These are phyloP conservation scores for Lasius fuliginosus DNA, from an alignment of 2,888 invertebrate species.

Conservation along the genomic window DNA sequence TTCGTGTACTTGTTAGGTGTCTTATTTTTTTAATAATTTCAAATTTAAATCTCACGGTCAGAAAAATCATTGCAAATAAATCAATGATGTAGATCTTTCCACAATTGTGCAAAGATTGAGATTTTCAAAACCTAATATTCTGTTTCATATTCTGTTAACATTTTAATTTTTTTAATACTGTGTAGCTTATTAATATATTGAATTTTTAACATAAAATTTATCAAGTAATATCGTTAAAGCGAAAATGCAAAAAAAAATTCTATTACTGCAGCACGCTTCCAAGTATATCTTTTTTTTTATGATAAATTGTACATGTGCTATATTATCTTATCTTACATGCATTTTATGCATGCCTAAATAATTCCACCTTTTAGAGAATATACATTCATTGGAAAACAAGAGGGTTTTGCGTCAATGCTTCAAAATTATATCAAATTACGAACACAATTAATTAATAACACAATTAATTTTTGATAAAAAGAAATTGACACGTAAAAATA, in stretches of 20 bases:
- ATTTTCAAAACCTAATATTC: neutral
- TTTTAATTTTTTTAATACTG: neutral
- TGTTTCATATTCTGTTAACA: neutral
- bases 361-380: neutral
- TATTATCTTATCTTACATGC: neutral
- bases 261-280: neutral
- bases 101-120: neutral
- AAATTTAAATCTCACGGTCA: neutral
- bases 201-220: neutral
- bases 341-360: constrained; percentile 20
- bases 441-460: too few relatives aligned
- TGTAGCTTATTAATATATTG: neutral
- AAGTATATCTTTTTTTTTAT: neutral
- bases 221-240: neutral
- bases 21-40: neutral
- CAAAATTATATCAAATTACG: neutral
- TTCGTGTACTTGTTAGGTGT: neutral
- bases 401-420: neutral
- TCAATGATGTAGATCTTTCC: neutral
- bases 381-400: too few relatives aligned
- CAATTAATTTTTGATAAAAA: neutral
- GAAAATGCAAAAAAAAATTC: neutral
- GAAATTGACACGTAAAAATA: neutral
- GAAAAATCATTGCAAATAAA: neutral
- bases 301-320: neutral